Evolutionary conservation across 2,888 invertebrate species (phyloP), one percentile per base, ranked within the genome.

Genomic region (Ophion costatus): DNA sequence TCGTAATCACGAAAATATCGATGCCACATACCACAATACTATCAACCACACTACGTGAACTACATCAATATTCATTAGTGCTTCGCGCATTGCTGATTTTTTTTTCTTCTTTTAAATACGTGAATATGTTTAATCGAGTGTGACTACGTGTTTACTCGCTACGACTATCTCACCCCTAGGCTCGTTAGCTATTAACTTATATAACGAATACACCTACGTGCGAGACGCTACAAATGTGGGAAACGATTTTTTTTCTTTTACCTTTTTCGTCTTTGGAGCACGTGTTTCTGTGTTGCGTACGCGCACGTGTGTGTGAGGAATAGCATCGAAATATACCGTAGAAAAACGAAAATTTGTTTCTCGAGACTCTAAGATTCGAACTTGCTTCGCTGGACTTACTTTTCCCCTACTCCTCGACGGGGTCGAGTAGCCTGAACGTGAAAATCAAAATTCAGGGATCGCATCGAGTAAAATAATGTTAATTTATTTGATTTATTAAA

Each of bases 51-150:
- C 85, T 85, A 87, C 83, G 82, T 80, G 24, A 80, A 83, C 82
- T 86, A 86, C 83, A 82, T 85, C 74, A 83, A 86, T 87, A 85
- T 85, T 87, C 73, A 77, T 84, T 85, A 84, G 75, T 82, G 80
- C 75, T 79, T 75, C 82, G 80, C 80, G 64, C 76, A 67, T 70
- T 77, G 69, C 73, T 45, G 42, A 42, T 29, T 79, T 61, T 69
- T 76, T 71, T 78, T 69, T 64, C 82, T 69, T 82, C 66, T 57
- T 61, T 56, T 51, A 69, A 85, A 77, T 80, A 85, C 80, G 82
- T 76, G 85, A 80, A 80, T 82, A 80, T 77, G 74, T 77, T 57
- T 64, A 85, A 29, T 77, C 61, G 82, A 85, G 80, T 29, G 64
- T 33, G 22, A 5, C 82, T 84, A 84, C 66, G 64, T 57, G 38